Evolutionary conservation across 2,888 invertebrate genomes (phyloP), one percentile per base, ranked within the genome.

Genomic region (Escarpia spicata): DNA sequence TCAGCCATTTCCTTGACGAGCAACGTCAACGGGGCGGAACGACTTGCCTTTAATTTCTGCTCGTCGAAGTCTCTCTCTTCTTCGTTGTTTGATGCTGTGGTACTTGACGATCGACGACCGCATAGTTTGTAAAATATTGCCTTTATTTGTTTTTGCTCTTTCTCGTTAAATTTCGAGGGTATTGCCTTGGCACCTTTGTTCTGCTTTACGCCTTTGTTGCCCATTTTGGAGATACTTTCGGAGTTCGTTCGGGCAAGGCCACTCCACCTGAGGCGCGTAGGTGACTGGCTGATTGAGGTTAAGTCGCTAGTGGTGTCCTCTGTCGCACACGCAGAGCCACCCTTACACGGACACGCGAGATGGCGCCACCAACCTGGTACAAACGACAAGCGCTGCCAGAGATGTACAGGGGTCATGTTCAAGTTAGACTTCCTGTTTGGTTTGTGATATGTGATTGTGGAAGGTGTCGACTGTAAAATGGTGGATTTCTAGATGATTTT

Each of bases 131-230:
- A 43, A 92, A 92, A 92, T 15, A 45, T 92, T 45, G 43, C 37
- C 90, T 90, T 43, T 37, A 92, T 90, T 26, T 92, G 92, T 31
- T 43, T 45, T n/a, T 92, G 92, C 43, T 92, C 92, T 45, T 92
- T 90, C 15, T 90, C 15, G 10, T 90, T 90, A 43, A 92, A 92
- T 15, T 90, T 90, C 52, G 52, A 52, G 52, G 90, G 15, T 58
- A 92, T 43, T 89, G 90, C 90, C 26, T 31, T 52, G 8, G 45
- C 92, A 90, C 90, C 44, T 90, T 92, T 90, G 45, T n/a, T 90
- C 90, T 37, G 92, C 45, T 44, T 92, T 90, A 44, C 92, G 45
- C 45, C 90, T 90, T 90, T 92, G 92, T n/a, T 37, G 90, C 90
- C 92, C 92, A 90, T 90, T 60, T 92, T 92, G 37, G 43, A 43